Evolutionary conservation across 2,888 invertebrate species (phyloP), one percentile per base, ranked within the genome.

Genomic region (Atherix ibis): DNA sequence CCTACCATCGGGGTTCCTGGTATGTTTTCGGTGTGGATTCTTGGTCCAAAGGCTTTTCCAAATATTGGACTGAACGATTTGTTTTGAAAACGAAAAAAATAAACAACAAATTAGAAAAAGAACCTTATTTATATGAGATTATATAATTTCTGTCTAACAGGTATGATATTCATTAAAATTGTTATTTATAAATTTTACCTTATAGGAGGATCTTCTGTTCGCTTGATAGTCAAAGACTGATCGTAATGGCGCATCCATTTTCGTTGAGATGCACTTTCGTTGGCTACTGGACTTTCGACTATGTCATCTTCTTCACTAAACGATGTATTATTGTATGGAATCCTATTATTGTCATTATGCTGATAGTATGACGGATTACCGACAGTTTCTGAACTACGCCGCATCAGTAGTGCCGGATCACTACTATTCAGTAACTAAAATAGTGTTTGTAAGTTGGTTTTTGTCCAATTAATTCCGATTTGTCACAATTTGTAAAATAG

Each of bases 21-120:
- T 9, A 60, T 54, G 33, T 57, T 54, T 45, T 64, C 65, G 15
- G 46, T 47, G 32, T 52, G 53, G 10, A 68, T 48, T 44, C 63
- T 64, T 1, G 68, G 68, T 0, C 69, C 69, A 46, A 69, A 69
- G 0, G 67, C 66, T 38, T 63, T 64, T 34, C 52, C 54, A n/a
- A 44, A 42, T 1, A 56, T 53, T 16, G 62, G 51, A 45, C 59
- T 52, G 38, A 32, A 27, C 36, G n/a, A n/a, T n/a, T n/a, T n/a
- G n/a, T n/a, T n/a, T n/a, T n/a, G n/a, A 37, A 31, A 34, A 8
- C n/a, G n/a, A n/a, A n/a, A n/a, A n/a, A n/a, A n/a, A n/a, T 6
- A 30, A 30, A 18, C 15, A 30, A 19, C 5, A 16, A 27, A 8
- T 12, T 28, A 5, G 14, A 15, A 28, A 14, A 5, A 28, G 14